These are phyloP conservation scores for Morphnarchus princeps DNA, from an alignment of 2,113 vertebrate species.

Conservation along the genomic window DNA sequence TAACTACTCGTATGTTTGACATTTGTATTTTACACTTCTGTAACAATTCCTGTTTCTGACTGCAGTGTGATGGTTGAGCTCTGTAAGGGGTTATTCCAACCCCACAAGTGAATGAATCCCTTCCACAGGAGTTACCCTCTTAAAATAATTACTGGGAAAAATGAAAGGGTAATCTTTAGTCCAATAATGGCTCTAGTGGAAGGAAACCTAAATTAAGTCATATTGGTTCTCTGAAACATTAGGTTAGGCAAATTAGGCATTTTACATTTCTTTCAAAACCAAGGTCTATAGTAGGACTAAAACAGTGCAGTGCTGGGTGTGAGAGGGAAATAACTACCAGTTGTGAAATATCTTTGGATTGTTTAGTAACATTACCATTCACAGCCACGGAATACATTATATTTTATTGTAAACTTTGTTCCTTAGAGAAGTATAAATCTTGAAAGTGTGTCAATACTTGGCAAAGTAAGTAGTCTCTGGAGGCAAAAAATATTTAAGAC, in stretches of 20 bases:
- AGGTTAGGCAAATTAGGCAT: background rate
- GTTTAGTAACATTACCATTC: slow-evolving; percentile 73
- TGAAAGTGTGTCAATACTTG: slow-evolving; percentile 70
- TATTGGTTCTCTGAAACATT: background rate
- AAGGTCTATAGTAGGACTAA: background rate
- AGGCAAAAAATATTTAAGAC: slow-evolving; percentile 70
- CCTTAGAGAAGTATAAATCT: slow-evolving; percentile 74
- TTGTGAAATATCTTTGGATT: slow-evolving; percentile 60
- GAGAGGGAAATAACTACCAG: slow-evolving; percentile 26
- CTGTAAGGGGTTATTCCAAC: background rate
- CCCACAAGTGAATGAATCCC: background rate
- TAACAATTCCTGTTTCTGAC: background rate
- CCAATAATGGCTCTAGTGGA: background rate
- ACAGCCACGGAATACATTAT: slow-evolving; percentile 76
- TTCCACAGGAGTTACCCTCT: background rate
- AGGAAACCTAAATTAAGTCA: background rate
- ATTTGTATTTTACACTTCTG: background rate
- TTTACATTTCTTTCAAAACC: background rate
- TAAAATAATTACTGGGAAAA: background rate
- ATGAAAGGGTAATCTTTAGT: background rate
- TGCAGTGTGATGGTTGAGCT: background rate
- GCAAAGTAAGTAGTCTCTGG: slow-evolving; percentile 68
- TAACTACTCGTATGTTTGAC: background rate
- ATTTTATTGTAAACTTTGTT: slow-evolving; percentile 71
- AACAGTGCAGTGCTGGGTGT: background rate